A percentile compares a stretch with the other conserved stretches of the same genome.
These are phyloP conservation scores for Leptopterna dolabrata DNA, from an alignment of 2,888 invertebrate genomes.

Conservation along the genomic window DNA sequence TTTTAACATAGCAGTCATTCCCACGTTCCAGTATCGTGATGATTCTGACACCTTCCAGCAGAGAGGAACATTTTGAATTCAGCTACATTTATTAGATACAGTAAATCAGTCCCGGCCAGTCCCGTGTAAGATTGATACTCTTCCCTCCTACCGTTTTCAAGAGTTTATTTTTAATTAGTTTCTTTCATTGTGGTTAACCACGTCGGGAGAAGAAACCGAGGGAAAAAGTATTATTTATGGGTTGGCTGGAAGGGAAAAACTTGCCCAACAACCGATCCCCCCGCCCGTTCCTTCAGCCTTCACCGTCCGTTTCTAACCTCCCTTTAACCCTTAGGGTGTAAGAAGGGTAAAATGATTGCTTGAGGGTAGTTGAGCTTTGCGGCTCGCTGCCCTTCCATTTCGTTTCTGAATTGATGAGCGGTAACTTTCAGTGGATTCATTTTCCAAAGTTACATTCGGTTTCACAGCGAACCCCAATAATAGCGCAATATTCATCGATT, in stretches of 20 bases:
- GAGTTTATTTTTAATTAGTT: not conserved
- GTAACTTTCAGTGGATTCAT: not conserved
- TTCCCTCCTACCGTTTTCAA: no score
- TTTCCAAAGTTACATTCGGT: not conserved
- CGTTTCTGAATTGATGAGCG: not conserved
- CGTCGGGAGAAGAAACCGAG: not conserved
- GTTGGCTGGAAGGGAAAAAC: not conserved
- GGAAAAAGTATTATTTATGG: conserved; percentile 24
- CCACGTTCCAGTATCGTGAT: no score
- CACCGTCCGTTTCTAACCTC: not conserved
- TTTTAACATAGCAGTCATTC: no score
- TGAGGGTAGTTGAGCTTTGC: conserved; percentile 19
- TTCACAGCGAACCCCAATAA: no score
- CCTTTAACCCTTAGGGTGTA: not conserved
- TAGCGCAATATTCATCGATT: no score
- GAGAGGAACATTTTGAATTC: no score
- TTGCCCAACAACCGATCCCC: not conserved
- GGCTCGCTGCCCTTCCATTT: not conserved
- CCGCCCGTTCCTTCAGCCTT: not conserved
- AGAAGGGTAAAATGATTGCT: not conserved
- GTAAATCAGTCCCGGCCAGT: no score
- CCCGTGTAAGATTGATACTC: no score
- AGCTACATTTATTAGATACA: no score
- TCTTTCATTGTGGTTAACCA: conserved; percentile 6
- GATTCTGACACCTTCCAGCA: no score